Evolutionary conservation across 2,888 invertebrate genomes (phyloP).

Genomic region (Tetragonisca angustula): DNA sequence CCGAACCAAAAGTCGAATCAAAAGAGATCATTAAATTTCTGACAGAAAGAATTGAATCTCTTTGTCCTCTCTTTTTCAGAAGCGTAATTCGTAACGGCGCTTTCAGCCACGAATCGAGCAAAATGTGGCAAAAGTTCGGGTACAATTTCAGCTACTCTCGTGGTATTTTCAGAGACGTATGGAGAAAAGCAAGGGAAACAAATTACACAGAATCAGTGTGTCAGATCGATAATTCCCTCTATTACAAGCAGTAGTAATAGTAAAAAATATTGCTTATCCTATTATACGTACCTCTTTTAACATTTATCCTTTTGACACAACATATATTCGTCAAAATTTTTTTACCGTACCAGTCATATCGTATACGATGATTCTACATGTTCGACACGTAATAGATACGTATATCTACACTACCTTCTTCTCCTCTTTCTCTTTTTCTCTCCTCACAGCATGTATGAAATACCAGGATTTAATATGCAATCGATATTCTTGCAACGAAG

Average conservation of each 20-base stretch:
- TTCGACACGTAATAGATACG: neutral
- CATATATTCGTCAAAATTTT: neutral
- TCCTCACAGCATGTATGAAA: neutral
- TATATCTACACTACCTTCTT: neutral
- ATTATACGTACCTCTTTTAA: neutral
- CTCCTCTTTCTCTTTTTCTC: neutral
- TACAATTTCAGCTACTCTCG: neutral
- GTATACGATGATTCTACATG: neutral
- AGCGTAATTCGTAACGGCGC: neutral
- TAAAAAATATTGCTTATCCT: slow-evolving; percentile 37
- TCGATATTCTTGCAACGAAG: neutral
- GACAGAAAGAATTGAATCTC: neutral
- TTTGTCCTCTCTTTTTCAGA: neutral
- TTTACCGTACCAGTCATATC: neutral
- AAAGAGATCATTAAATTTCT: neutral
- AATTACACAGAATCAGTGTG: slow-evolving; percentile 8
- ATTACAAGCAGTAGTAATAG: slow-evolving; percentile 34
- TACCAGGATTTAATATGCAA: neutral
- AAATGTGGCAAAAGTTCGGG: neutral
- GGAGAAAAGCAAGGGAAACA: neutral
- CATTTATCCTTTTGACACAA: neutral
- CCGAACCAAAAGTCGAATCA: neutral
- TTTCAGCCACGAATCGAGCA: neutral
- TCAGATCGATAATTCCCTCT: slow-evolving; percentile 26
- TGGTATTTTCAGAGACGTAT: neutral